Percentiles rank a stretch among this genome's conserved stretches.
These are phyloP conservation scores for Caenorhabditis becei DNA, from an alignment of 2,888 invertebrate genomes.

Conservation along the genomic window DNA sequence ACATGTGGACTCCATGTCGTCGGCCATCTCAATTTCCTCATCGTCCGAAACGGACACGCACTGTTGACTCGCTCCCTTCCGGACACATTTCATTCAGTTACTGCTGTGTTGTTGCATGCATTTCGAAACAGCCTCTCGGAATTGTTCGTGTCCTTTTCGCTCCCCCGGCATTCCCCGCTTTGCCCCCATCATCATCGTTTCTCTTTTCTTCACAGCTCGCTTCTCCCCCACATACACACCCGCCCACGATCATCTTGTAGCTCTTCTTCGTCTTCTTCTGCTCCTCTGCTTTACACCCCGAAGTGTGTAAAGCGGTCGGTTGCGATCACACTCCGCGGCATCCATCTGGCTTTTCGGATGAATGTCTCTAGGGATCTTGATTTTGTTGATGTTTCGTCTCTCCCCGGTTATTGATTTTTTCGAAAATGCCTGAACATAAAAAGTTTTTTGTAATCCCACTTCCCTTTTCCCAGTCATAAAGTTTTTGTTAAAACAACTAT, in stretches of 20 bases:
- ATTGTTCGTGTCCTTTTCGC: slow-evolving; percentile 9
- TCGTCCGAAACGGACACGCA: slow-evolving; percentile 3
- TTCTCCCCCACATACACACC: slow-evolving; percentile 1
- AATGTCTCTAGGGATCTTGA: slow-evolving; percentile 10
- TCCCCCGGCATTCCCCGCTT: slow-evolving; percentile 2
- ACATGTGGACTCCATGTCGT: too few species aligned
- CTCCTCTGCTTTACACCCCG: slow-evolving; percentile 11
- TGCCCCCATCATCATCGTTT: slow-evolving; percentile 7
- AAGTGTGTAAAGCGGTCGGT: slow-evolving; percentile 43
- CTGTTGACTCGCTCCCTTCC: slow-evolving; percentile 11
- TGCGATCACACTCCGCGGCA: slow-evolving; percentile 3
- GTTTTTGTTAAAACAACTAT: background rate
- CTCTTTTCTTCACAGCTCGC: slow-evolving; percentile 14
- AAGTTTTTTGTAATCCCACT: background rate
- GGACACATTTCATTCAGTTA: background rate
- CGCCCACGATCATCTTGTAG: slow-evolving; percentile 45
- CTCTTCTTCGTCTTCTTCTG: slow-evolving; percentile 19
- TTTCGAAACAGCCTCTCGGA: slow-evolving; percentile 7
- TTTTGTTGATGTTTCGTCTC: background rate
- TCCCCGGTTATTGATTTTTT: background rate
- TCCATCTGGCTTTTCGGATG: background rate
- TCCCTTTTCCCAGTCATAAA: background rate
- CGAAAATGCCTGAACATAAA: too few species aligned
- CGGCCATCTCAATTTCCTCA: background rate
- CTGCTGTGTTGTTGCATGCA: slow-evolving; percentile 4